Evolutionary conservation across 2,113 vertebrate species (phyloP).

Genomic region (Amblyornis subalaris): DNA sequence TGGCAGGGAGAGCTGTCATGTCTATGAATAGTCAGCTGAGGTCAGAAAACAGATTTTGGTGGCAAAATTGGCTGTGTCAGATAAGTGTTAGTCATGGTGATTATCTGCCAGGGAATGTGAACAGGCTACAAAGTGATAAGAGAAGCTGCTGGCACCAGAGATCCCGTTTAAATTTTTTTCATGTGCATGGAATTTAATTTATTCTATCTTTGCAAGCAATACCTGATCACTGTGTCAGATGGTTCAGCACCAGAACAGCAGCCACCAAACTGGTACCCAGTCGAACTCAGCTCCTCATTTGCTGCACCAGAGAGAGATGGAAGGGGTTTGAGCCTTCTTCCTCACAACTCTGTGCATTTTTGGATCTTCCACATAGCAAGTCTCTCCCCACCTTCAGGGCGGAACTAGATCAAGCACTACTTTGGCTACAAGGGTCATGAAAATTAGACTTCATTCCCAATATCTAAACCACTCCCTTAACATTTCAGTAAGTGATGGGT

Average conservation of each 20-base stretch:
- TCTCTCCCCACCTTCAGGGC: not conserved
- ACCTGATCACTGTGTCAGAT: not conserved
- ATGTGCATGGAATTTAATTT: not conserved
- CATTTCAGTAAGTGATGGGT: not conserved
- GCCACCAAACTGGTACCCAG: not conserved
- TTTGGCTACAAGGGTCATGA: not conserved
- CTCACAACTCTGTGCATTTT: not conserved
- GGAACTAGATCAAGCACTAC: not conserved
- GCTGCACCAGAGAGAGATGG: not conserved
- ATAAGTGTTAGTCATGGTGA: conserved; percentile 65
- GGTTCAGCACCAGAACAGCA: not conserved
- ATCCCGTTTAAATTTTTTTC: not conserved
- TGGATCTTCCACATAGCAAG: not conserved
- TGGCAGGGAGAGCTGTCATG: not conserved
- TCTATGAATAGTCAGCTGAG: conserved; percentile 13
- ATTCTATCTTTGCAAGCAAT: conserved; percentile 11
- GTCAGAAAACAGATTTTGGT: conserved; percentile 28
- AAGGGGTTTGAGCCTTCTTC: not conserved
- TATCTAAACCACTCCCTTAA: not conserved
- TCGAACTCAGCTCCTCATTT: not conserved
- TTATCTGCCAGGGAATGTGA: conserved; percentile 64
- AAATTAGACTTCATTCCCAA: not conserved
- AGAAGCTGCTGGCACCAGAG: conserved; percentile 32
- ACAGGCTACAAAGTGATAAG: conserved; percentile 61
- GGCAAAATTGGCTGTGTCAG: conserved; percentile 52